Percentiles rank a stretch among this genome's conserved stretches.
phyloP scores from a whole-genome alignment of 2,797 vertebrate species.

The Paramormyrops hopkinsi region DNA sequence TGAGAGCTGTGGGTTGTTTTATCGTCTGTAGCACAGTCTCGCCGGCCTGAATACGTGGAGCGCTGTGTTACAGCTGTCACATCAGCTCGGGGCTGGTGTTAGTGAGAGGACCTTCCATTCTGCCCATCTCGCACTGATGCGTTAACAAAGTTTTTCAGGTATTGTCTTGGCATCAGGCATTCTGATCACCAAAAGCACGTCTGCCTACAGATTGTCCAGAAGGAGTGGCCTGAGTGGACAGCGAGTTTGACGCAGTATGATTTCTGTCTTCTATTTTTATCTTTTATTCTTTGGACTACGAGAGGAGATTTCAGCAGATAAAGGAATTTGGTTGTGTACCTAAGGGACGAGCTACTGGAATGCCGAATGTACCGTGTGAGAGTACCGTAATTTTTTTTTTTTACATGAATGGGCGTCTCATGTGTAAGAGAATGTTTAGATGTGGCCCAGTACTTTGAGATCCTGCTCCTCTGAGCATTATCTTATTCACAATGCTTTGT shows the following conservation, averaged over 20 bases:
- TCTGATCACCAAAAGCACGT: neutral
- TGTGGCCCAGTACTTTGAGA: neutral
- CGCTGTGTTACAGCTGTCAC: no score
- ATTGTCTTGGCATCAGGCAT: neutral
- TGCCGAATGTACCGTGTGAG: neutral
- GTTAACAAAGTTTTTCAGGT: neutral
- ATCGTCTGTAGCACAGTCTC: neutral
- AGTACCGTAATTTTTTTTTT: no score
- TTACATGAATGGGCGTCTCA: neutral
- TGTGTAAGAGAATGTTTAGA: neutral
- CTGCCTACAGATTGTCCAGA: neutral
- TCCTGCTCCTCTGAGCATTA: neutral
- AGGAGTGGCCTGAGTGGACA: neutral
- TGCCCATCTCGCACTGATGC: neutral
- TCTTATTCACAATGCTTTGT: conserved; percentile 7
- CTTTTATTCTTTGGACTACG: neutral
- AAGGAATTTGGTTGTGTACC: neutral
- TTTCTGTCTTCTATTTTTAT: neutral
- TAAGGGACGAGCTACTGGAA: neutral
- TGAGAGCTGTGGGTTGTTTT: neutral
- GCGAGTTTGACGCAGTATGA: neutral
- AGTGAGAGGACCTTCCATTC: no score
- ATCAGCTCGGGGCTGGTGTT: neutral
- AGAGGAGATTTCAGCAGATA: neutral
- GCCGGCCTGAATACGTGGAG: neutral